A percentile compares a stretch with the other conserved stretches of the same genome.
Evolutionary conservation across 2,888 invertebrate species (phyloP).

Genomic region (Eupithecia subfuscata): DNA sequence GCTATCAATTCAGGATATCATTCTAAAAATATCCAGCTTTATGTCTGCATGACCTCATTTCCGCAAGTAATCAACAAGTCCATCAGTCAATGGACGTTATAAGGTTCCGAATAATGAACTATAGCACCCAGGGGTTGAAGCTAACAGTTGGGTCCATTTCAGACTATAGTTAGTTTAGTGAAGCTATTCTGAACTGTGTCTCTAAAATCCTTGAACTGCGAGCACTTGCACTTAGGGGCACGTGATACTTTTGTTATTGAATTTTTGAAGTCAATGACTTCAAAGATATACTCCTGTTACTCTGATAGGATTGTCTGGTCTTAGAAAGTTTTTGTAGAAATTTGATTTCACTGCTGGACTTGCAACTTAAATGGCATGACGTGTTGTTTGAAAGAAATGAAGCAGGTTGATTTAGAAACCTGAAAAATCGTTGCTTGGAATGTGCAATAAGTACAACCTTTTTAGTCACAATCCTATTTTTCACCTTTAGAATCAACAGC

Average conservation of each 20-base stretch:
- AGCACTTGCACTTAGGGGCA: background rate
- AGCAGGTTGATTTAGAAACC: too few species aligned
- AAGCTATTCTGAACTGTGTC: too few species aligned
- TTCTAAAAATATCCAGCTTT: slow-evolving; percentile 19
- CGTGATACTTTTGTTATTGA: background rate
- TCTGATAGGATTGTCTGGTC: too few species aligned
- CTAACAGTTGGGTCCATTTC: background rate
- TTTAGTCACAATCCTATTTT: slow-evolving; percentile 13
- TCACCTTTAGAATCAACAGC: slow-evolving; percentile 88
- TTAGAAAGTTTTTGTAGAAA: background rate
- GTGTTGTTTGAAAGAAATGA: too few species aligned
- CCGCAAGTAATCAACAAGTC: slow-evolving; percentile 22
- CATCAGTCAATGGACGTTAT: slow-evolving; percentile 11
- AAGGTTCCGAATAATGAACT: background rate
- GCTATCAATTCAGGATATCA: slow-evolving; percentile 13
- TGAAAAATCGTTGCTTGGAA: too few species aligned
- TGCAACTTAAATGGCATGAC: too few species aligned
- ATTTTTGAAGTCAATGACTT: too few species aligned
- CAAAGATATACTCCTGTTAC: too few species aligned
- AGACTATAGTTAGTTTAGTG: background rate
- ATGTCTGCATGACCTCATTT: slow-evolving; percentile 14
- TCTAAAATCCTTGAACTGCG: background rate
- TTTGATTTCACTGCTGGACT: background rate
- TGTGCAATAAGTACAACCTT: too few species aligned
- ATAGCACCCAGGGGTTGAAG: background rate